Evolutionary conservation across 2,113 vertebrate species (phyloP).

Genomic region (Dromaius novaehollandiae): DNA sequence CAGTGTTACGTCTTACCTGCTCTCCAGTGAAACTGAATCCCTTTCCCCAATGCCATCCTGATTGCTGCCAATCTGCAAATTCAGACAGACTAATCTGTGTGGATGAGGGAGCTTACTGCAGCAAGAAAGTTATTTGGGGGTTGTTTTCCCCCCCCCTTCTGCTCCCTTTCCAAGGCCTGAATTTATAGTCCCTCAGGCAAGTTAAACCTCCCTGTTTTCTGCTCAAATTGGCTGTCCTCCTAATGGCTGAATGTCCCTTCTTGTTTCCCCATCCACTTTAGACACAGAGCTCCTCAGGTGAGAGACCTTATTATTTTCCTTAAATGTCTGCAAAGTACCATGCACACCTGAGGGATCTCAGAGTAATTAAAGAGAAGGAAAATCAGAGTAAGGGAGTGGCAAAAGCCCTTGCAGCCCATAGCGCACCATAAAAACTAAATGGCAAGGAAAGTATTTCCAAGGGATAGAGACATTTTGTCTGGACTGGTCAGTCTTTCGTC

Average conservation of each 20-base stretch:
- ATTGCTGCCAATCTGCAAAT: not conserved
- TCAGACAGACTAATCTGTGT: not conserved
- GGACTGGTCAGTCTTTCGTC: constrained; percentile 57
- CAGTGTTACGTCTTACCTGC: not conserved
- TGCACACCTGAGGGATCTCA: not conserved
- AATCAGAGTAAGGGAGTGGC: constrained; percentile 48
- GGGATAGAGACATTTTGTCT: constrained; percentile 50
- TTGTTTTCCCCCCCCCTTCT: not conserved
- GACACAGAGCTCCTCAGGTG: not conserved
- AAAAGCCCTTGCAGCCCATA: constrained; percentile 11
- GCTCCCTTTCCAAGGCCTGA: not conserved
- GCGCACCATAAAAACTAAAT: constrained; percentile 10
- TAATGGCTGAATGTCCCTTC: not conserved
- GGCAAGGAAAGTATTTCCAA: constrained; percentile 12
- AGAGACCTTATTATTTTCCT: not conserved
- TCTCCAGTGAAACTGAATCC: not conserved
- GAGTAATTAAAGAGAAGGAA: constrained; percentile 54
- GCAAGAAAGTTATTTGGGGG: not conserved
- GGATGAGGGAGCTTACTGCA: not conserved
- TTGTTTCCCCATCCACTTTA: constrained; percentile 4
- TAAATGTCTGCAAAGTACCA: not conserved
- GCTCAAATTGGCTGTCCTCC: not conserved
- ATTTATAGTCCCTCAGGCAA: not conserved
- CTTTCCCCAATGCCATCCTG: not conserved
- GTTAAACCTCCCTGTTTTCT: not conserved